Base-by-base conservation (phyloP, 1,140 invertebrate genomes). In the Trypoxylus dichotomus region DNA sequence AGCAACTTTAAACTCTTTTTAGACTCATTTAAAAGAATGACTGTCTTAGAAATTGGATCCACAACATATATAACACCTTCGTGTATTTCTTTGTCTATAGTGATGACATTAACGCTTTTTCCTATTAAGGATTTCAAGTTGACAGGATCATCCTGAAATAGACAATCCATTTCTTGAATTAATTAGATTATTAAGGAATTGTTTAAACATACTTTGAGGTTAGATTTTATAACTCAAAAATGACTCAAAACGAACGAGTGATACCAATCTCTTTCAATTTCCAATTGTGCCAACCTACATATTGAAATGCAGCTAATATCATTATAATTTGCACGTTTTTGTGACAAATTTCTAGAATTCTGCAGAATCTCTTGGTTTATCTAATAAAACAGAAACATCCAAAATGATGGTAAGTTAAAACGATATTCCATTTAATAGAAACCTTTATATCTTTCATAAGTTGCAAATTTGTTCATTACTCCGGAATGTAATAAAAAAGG, bases 41-140 rank as follows among this genome's bases (percentile, higher is more conserved):
- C 41, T 19, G 81, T 83, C 80, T 84, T 84, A 21, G 82, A 83
- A 47, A 84, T 79, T 15, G 83, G 83, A 81, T 85, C 84, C 21
- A 85, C 82, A 2, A 82, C 82, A 78, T 82, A 82, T 0, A 85
- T 78, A 25, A 60, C 71, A 19, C 84, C 84, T 42, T 42, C 71
- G 72, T 82, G 58, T 15, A 42, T 68, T 13, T 77, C 68, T 29
- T 81, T 79, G 68, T 84, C 79, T 24, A 80, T 42, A n/a, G 83
- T 84, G 60, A 76, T 78, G 27, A 85, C 74, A 76, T 80, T 73
- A 13, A 74, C 76, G n/a, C 8, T 43, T 47, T 76, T 76, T 72
- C 78, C 78, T 21, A 76, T 79, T 74, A 74, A 19, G 11, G 24
- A 27, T 74, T 74, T 77, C 27, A 54, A 27, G 54, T 37, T 42